A percentile compares a stretch with the other conserved stretches of the same genome.
Evolutionary conservation across 2,888 invertebrate genomes (phyloP).

Genomic region (Anoplius nigerrimus): DNA sequence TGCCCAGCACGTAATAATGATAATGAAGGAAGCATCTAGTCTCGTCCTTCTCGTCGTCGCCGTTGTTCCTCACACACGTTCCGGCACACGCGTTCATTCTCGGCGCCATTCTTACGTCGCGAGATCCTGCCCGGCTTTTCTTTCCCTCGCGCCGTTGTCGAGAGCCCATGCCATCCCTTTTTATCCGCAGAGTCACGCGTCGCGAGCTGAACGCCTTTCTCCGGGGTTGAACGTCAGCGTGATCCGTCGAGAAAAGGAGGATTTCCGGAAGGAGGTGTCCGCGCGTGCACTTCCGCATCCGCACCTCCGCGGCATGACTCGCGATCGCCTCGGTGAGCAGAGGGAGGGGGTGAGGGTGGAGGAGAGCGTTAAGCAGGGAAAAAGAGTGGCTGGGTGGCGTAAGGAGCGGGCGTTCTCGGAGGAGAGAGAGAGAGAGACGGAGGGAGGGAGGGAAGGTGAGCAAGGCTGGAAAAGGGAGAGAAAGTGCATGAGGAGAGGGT

Average conservation of each 20-base stretch:
- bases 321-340: conserved; percentile 54
- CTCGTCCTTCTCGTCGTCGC: background rate
- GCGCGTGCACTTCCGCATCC: conserved; percentile 67
- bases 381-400: background rate
- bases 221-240: conserved; percentile 31
- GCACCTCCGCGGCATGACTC: conserved; percentile 61
- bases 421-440: no score
- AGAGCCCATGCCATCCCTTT: no score
- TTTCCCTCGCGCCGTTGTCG: conserved; percentile 11
- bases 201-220: conserved; percentile 14
- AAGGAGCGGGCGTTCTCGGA: no score
- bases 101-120: no score
- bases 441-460: background rate
- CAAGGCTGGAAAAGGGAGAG: conserved; percentile 12
- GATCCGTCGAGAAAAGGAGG: conserved; percentile 39
- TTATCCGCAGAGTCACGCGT: no score
- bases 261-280: conserved; percentile 62
- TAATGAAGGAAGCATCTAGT: conserved; percentile 57
- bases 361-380: conserved; percentile 13
- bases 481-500: background rate
- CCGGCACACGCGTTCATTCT: no score
- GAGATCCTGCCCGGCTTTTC: background rate
- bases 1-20: conserved; percentile 65
- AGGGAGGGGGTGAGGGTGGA: background rate
- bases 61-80: no score